Conservation (phyloP, 2,888 invertebrate genomes). For the Electrophaes corylata region DNA sequence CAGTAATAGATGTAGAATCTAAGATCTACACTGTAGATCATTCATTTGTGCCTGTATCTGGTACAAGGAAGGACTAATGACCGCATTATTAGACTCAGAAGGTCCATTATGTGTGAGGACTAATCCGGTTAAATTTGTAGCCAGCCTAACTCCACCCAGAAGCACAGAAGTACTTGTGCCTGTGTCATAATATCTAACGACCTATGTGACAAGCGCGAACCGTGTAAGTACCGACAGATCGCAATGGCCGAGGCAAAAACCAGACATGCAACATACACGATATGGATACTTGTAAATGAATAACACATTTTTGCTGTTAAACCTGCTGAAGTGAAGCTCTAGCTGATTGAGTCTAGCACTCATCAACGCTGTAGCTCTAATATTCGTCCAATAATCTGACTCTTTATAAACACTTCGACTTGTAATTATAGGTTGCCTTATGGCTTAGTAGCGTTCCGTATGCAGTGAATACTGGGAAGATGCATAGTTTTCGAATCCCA, state of each 20-base stretch:
- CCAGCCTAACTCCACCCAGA: background rate
- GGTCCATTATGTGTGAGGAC: background rate
- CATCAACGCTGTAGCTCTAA: background rate
- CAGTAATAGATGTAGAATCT: slow-evolving; percentile 36
- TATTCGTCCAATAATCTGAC: too few species aligned
- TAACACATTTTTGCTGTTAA: slow-evolving; percentile 29
- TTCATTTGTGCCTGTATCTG: slow-evolving; percentile 1
- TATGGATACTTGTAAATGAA: slow-evolving; percentile 39
- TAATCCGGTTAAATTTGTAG: background rate
- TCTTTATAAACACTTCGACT: too few species aligned
- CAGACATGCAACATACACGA: slow-evolving; percentile 28
- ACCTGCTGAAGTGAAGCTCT: slow-evolving; percentile 25
- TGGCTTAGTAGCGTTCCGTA: background rate
- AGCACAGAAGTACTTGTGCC: background rate
- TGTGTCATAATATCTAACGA: slow-evolving; percentile 26
- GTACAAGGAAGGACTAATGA: background rate
- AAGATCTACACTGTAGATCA: too few species aligned
- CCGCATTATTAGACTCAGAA: background rate
- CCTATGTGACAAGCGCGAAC: slow-evolving; percentile 29
- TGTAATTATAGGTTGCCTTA: background rate
- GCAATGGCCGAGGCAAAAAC: slow-evolving; percentile 40
- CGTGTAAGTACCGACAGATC: slow-evolving; percentile 42
- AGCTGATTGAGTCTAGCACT: slow-evolving; percentile 6
- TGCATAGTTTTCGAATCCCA: background rate
- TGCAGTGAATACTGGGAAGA: background rate